phyloP scores from a whole-genome alignment of 1,140 invertebrate genomes.

The Cotesia vestalis region DNA sequence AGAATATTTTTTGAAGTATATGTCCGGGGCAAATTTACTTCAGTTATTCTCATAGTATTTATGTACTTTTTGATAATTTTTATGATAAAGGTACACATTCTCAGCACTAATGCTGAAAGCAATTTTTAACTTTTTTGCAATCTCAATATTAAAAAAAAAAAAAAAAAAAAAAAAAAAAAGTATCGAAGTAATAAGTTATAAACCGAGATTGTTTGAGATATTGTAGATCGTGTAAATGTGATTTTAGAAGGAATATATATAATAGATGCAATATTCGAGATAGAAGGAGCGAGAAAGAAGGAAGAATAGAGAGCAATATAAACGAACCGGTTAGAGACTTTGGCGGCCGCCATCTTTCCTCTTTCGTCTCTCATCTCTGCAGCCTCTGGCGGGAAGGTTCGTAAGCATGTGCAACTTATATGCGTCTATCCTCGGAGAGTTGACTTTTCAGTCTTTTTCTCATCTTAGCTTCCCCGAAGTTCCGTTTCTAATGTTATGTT shows the following conservation, averaged over 20 bases:
- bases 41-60: no score
- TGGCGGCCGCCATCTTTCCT: constrained; percentile 61
- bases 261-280: constrained; percentile 41
- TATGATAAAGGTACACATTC: no score
- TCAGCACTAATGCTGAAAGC: no score
- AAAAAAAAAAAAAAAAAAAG: constrained; percentile 36
- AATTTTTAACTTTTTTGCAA: no score
- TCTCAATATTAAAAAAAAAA: not conserved
- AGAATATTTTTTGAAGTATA: no score
- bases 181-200: no score
- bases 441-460: not conserved
- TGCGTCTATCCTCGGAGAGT: constrained; percentile 16
- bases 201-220: no score
- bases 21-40: no score
- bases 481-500: not conserved
- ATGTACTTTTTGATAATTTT: no score
- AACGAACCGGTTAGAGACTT: constrained; percentile 62
- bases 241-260: constrained; percentile 44
- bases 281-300: constrained; percentile 41
- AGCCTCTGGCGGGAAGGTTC: constrained; percentile 31
- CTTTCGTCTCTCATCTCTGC: constrained; percentile 48
- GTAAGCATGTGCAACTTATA: constrained; percentile 23
- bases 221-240: constrained; percentile 16
- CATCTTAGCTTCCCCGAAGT: not conserved
- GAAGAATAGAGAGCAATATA: constrained; percentile 30